Evolutionary conservation across 2,797 vertebrate species (phyloP).

Genomic region (Pogonophryne albipinna): DNA sequence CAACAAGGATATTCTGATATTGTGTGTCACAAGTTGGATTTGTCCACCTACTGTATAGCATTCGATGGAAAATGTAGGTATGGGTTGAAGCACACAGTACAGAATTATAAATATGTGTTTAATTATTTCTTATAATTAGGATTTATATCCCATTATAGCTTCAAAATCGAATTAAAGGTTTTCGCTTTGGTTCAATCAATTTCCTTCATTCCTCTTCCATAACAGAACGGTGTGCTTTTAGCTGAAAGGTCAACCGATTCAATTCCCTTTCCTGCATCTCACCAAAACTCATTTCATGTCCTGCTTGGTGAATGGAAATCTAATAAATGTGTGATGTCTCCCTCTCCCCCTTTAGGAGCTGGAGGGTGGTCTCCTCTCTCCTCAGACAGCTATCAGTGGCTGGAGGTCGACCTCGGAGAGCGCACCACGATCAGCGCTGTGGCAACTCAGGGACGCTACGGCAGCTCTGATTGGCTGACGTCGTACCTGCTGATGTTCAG

Average conservation of each 20-base stretch:
- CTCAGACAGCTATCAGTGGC: slow-evolving; percentile 87
- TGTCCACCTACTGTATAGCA: not conserved
- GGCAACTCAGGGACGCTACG: slow-evolving; percentile 89
- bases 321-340: slow-evolving; percentile 19
- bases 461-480: slow-evolving; percentile 92
- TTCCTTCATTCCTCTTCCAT: slow-evolving; percentile 20
- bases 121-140: not conserved
- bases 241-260: slow-evolving; percentile 33
- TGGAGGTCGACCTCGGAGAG: slow-evolving; percentile 89
- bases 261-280: slow-evolving; percentile 27
- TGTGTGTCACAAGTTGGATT: not conserved
- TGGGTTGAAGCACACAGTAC: not conserved
- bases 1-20: no score
- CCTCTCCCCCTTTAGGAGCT: slow-evolving; percentile 56
- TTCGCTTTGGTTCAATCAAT: slow-evolving; percentile 25
- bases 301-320: slow-evolving; percentile 25
- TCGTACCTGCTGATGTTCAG: slow-evolving; percentile 91
- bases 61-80: not conserved
- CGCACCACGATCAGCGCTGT: slow-evolving; percentile 87
- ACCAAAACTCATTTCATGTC: slow-evolving; percentile 40
- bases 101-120: not conserved
- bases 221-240: slow-evolving; percentile 27
- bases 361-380: slow-evolving; percentile 90
- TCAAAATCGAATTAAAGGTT: slow-evolving; percentile 24
- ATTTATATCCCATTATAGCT: slow-evolving; percentile 31